Percentiles rank a stretch among this genome's conserved stretches.
phyloP scores from a whole-genome alignment of 2,113 vertebrate species.

The Actenoides hombroni region DNA sequence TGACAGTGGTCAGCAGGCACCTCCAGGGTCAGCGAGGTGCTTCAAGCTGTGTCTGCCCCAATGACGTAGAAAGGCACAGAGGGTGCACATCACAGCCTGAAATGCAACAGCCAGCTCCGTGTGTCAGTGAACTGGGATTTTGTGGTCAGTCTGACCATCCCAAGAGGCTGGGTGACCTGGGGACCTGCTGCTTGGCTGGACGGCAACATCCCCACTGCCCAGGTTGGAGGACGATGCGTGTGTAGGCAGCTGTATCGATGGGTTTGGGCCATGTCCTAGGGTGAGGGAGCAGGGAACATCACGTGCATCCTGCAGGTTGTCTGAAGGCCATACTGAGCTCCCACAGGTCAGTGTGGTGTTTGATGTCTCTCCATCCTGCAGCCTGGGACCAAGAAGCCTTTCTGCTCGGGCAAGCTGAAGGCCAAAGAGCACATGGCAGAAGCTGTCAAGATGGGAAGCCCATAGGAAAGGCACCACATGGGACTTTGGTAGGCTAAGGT shows the following conservation, averaged over 20 bases:
- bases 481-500: neutral
- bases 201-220: neutral
- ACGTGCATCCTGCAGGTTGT: rapidly evolving
- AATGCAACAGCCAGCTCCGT: neutral
- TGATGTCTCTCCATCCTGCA: neutral
- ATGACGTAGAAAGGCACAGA: neutral
- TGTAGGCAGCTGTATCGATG: rapidly evolving
- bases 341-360: rapidly evolving
- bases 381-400: conserved; percentile 9
- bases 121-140: neutral
- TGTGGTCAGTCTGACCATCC: rapidly evolving
- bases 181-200: rapidly evolving
- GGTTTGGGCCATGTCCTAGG: rapidly evolving
- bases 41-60: rapidly evolving
- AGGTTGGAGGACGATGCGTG: rapidly evolving
- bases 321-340: rapidly evolving
- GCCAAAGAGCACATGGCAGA: neutral
- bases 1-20: too few relatives aligned
- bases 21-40: neutral
- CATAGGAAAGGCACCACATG: neutral
- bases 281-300: rapidly evolving
- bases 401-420: neutral
- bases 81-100: neutral
- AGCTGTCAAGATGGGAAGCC: neutral
- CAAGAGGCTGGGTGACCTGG: rapidly evolving